phyloP scores from a whole-genome alignment of 2,797 vertebrate genomes.

The Coreius guichenoti region DNA sequence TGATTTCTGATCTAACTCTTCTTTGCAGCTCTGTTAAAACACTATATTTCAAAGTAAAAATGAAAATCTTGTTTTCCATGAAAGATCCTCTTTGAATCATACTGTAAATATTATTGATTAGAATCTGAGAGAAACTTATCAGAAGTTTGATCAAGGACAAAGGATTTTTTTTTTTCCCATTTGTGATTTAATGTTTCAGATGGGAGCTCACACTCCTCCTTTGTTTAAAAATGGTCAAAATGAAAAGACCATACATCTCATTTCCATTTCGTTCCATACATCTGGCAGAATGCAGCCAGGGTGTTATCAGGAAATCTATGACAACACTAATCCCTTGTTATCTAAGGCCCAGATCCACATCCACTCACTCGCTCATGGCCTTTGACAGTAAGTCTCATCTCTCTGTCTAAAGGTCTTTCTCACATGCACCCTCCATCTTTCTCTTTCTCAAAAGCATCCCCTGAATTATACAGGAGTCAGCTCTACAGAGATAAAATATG shows the following conservation, averaged over 20 bases:
- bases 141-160: neutral
- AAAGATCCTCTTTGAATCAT: neutral
- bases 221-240: neutral
- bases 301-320: constrained; percentile 30
- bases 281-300: constrained; percentile 15
- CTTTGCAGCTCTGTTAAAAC: neutral
- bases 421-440: neutral
- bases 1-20: neutral
- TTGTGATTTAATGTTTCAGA: neutral
- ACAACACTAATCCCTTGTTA: constrained; percentile 43
- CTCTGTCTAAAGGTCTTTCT: neutral
- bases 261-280: constrained; percentile 18
- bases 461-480: constrained; percentile 33
- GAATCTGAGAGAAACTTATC: neutral
- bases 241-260: neutral
- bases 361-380: constrained; percentile 8
- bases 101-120: neutral
- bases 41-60: neutral
- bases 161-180: neutral
- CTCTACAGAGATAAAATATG: constrained; percentile 21
- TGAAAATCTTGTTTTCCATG: neutral
- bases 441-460: neutral
- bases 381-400: constrained; percentile 23
- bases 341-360: constrained; percentile 27
- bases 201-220: neutral